Conservation (phyloP, 2,888 invertebrate genomes). For the Dasysyrphus tricinctus region DNA sequence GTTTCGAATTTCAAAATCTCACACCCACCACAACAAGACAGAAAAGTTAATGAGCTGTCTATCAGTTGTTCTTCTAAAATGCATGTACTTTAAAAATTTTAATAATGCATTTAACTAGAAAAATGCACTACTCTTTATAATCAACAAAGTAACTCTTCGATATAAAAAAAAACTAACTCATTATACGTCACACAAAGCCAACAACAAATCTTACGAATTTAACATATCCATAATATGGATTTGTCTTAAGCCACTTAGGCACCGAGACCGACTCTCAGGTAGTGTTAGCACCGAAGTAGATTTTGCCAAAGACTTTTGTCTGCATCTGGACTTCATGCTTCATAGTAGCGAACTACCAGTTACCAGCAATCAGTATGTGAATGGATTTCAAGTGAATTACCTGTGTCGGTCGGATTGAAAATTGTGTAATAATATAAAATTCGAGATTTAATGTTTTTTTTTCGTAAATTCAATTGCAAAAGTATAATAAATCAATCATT, state of each 20-base stretch:
- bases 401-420: constrained; percentile 33
- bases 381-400: constrained; percentile 69
- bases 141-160: background rate
- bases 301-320: constrained; percentile 34
- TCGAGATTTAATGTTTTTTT: constrained; percentile 21
- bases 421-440: constrained; percentile 46
- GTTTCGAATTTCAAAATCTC: no score
- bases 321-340: constrained; percentile 40
- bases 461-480: constrained; percentile 50
- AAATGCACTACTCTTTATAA: constrained; percentile 3
- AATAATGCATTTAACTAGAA: background rate
- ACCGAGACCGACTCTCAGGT: background rate
- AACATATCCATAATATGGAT: background rate
- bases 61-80: no score
- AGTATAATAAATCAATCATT: constrained; percentile 5
- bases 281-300: background rate
- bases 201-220: constrained; percentile 1
- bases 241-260: constrained; percentile 1
- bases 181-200: background rate
- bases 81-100: background rate
- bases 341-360: constrained; percentile 58
- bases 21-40: no score
- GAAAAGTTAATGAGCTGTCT: no score
- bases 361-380: constrained; percentile 67
- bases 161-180: background rate